Conservation (phyloP, 2,888 invertebrate genomes). For the Leptothorax acervorum region DNA sequence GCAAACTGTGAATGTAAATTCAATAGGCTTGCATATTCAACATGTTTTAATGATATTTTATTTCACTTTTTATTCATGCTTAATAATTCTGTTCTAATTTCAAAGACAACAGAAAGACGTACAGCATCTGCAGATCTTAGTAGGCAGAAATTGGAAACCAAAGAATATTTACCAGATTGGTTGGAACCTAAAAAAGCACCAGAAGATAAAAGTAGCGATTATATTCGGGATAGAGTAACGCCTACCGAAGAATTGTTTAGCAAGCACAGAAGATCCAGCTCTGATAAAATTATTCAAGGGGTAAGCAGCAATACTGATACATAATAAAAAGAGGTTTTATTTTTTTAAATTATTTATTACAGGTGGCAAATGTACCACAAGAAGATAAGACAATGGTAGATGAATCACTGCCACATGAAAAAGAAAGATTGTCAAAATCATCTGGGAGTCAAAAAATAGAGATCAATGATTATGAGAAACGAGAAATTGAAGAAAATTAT, state of each 20-base stretch:
- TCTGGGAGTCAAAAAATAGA: slow-evolving; percentile 76
- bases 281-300: slow-evolving; percentile 28
- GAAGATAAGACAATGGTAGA: slow-evolving; percentile 80
- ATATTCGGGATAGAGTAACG: slow-evolving; percentile 48
- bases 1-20: slow-evolving; percentile 59
- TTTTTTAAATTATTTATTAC: neutral
- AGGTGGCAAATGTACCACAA: slow-evolving; percentile 58
- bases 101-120: slow-evolving; percentile 51
- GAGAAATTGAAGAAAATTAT: slow-evolving; percentile 77
- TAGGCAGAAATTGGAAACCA: slow-evolving; percentile 25
- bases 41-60: neutral
- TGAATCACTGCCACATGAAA: slow-evolving; percentile 78
- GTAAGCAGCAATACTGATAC: slow-evolving; percentile 13
- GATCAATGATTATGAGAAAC: slow-evolving; percentile 78
- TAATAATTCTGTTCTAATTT: slow-evolving; percentile 44
- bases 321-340: neutral
- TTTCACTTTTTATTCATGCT: neutral
- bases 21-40: neutral
- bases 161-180: slow-evolving; percentile 82
- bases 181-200: slow-evolving; percentile 75
- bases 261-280: slow-evolving; percentile 8
- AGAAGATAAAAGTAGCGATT: slow-evolving; percentile 64
- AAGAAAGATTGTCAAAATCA: slow-evolving; percentile 76
- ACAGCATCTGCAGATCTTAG: slow-evolving; percentile 21
- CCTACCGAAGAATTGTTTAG: slow-evolving; percentile 30